Conservation (phyloP, 2,113 vertebrate genomes). For the Notiomystis cincta region DNA sequence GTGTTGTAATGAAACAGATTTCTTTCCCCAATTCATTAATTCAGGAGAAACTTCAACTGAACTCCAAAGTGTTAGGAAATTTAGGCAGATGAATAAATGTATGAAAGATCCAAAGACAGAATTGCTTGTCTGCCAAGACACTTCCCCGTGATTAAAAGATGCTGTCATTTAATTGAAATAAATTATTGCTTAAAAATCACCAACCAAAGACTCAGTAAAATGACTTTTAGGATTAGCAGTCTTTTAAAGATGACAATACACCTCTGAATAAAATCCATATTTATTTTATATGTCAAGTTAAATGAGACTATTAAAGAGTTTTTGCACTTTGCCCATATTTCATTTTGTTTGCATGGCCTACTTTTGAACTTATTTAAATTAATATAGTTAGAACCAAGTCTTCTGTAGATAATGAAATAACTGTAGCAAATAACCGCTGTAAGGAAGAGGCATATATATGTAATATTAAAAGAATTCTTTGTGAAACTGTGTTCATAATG, state of each 20-base stretch:
- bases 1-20: neutral
- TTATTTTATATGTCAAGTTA: constrained; percentile 35
- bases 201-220: neutral
- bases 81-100: constrained; percentile 32
- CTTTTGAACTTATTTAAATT: constrained; percentile 35
- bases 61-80: constrained; percentile 17
- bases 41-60: neutral
- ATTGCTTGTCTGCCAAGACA: constrained; percentile 39
- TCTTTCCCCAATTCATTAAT: neutral
- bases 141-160: constrained; percentile 54
- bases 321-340: neutral
- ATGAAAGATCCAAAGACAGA: constrained; percentile 29
- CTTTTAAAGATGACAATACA: constrained; percentile 11
- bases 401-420: constrained; percentile 20
- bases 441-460: neutral
- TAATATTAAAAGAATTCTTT: neutral
- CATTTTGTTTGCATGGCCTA: constrained; percentile 1
- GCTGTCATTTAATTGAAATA: constrained; percentile 59
- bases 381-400: neutral
- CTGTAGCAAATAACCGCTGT: neutral
- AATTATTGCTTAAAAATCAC: constrained; percentile 44
- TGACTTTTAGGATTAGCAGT: constrained; percentile 26
- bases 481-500: neutral
- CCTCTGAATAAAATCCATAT: constrained; percentile 15
- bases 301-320: constrained; percentile 1